These are phyloP conservation scores for Macrosteles quadrilineatus DNA, from an alignment of 1,140 invertebrate species.

Conservation along the genomic window DNA sequence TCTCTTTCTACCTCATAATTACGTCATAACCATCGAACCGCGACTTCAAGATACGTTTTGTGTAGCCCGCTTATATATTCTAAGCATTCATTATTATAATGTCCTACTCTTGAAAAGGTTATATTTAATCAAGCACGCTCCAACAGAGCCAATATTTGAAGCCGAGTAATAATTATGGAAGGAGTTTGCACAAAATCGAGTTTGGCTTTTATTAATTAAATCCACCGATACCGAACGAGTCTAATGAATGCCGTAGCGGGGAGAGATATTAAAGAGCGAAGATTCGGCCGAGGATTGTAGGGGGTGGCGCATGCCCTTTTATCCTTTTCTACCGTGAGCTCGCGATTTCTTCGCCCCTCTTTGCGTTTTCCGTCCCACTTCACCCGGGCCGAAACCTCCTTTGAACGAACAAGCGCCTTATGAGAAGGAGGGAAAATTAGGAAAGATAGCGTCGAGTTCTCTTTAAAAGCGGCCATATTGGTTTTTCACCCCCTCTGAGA, in stretches of 20 bases:
- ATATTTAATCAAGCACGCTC: too few species aligned
- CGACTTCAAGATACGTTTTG: too few species aligned
- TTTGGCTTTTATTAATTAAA: conserved; percentile 20
- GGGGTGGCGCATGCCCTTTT: conserved; percentile 24
- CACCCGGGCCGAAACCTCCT: conserved; percentile 31
- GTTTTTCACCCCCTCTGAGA: conserved; percentile 31
- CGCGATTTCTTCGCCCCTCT: conserved; percentile 30
- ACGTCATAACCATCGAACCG: too few species aligned
- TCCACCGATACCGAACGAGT: conserved; percentile 15
- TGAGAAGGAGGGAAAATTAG: conserved; percentile 27
- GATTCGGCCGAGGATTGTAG: background rate
- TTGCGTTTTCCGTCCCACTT: conserved; percentile 28
- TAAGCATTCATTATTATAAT: too few species aligned
- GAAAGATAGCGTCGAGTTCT: conserved; percentile 34
- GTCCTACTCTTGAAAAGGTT: too few species aligned
- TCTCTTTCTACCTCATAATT: too few species aligned
- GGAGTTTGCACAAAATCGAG: conserved; percentile 14
- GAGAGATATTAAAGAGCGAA: conserved; percentile 17
- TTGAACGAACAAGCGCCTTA: conserved; percentile 33
- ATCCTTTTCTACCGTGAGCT: conserved; percentile 4
- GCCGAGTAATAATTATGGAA: conserved; percentile 10
- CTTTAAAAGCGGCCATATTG: conserved; percentile 37
- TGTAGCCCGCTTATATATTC: too few species aligned
- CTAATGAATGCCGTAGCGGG: conserved; percentile 17
- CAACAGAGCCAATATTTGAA: background rate